Evolutionary conservation across 2,113 vertebrate genomes (phyloP), one percentile per base, ranked within the genome.

Genomic region (Sterna hirundo): DNA sequence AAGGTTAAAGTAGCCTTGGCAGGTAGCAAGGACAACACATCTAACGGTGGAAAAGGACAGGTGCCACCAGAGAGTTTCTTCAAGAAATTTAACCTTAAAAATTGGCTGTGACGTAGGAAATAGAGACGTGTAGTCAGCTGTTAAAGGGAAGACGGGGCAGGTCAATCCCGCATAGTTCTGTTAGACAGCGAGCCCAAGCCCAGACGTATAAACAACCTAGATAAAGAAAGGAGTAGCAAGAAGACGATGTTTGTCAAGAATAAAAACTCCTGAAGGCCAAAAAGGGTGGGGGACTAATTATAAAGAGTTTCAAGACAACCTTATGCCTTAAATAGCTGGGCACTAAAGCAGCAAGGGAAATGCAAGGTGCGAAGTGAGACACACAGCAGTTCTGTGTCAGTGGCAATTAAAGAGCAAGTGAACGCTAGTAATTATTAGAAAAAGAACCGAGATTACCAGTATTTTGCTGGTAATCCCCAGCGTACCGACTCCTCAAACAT

Each of bases 401-500:
- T 15, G 49, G 29, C 60, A 51, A 13, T 55, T 27, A 58, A 49
- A 4, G 10, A 91, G 52, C 60, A 82, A 47, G 29, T 7, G 26
- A 82, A 65, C 7, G 49, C 17, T 30, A 52, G 51, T 13, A 40
- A 34, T 66, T 51, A 15, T 9, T 32, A 62, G 78, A 47, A 68
- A 49, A 91, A 23, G 30, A 26, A 10, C n/a, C 6, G 47, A 76
- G 57, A 34, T 62, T 6, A n/a, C 25, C 23, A 2, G n/a, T 8
- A 18, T 19, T 18, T 22, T 51, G 58, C n/a, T 77, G 68, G 32
- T n/a, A 61, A 70, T 44, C n/a, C 64, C 40, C 60, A 87, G 36
- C 36, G 8, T 10, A 16, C 18, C 0, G 0, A 26, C 44, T 49
- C 25, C 69, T 86, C 44, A 55, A 47, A 6, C n/a, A 2, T 5